Conservation (phyloP, 2,113 vertebrate genomes). For the Struthidea cinerea region DNA sequence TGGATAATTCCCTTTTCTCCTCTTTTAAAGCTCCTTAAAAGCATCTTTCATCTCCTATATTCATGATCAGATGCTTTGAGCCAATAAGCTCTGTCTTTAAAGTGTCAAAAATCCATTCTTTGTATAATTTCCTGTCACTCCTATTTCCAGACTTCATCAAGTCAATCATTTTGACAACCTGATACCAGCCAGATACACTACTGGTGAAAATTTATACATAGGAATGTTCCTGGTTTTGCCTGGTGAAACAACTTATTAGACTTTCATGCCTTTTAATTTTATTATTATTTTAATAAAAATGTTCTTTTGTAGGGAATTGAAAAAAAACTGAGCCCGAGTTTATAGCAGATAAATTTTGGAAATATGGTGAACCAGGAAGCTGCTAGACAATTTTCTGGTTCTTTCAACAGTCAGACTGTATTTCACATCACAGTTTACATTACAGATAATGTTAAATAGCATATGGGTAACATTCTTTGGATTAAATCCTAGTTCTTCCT, state of each 20-base stretch:
- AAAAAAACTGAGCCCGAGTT: background rate
- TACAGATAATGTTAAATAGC: background rate
- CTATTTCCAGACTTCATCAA: background rate
- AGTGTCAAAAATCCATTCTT: background rate
- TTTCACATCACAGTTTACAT: conserved; percentile 30
- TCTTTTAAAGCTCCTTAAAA: background rate
- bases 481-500: background rate
- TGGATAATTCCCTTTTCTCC: background rate
- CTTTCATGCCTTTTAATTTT: background rate
- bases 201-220: background rate
- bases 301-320: background rate
- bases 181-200: background rate
- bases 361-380: background rate
- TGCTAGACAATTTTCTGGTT: background rate
- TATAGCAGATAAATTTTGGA: background rate
- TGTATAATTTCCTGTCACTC: background rate
- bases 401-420: background rate
- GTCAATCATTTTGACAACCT: background rate
- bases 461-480: background rate
- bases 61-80: background rate
- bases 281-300: background rate
- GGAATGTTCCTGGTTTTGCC: background rate
- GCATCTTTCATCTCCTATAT: background rate
- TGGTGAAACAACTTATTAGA: background rate
- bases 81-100: background rate